Percentiles rank a stretch among this genome's conserved stretches.
Evolutionary conservation across 2,888 invertebrate species (phyloP).

Genomic region (Andrena camellia): DNA sequence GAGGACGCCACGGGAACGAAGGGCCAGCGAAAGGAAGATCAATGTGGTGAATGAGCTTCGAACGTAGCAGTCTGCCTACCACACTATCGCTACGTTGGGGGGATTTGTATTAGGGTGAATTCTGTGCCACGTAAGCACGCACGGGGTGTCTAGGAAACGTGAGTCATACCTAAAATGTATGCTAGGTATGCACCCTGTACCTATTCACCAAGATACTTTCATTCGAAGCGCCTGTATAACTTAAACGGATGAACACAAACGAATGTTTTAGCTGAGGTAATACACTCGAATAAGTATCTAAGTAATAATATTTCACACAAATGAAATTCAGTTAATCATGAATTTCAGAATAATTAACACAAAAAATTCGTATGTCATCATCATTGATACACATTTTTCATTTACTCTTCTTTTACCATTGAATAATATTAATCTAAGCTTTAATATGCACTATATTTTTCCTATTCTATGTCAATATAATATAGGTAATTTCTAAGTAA

Average conservation of each 20-base stretch:
- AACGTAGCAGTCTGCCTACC: slow-evolving; percentile 75
- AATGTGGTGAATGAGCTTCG: slow-evolving; percentile 81
- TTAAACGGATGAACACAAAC: background rate
- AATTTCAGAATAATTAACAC: no score
- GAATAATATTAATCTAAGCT: no score
- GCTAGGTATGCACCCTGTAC: slow-evolving; percentile 6
- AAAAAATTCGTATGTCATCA: no score
- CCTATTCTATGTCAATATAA: no score
- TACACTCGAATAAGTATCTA: no score
- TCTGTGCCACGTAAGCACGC: slow-evolving; percentile 78
- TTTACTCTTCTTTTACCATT: no score
- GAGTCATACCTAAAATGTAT: slow-evolving; percentile 55
- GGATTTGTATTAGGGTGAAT: slow-evolving; percentile 77
- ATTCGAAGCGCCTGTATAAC: slow-evolving; percentile 37
- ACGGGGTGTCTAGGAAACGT: slow-evolving; percentile 65
- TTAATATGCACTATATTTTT: no score
- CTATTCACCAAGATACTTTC: slow-evolving; percentile 6
- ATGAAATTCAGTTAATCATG: no score
- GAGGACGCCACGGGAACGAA: slow-evolving; percentile 67
- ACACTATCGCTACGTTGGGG: slow-evolving; percentile 75
- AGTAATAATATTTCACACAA: no score
- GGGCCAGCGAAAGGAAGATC: slow-evolving; percentile 81
- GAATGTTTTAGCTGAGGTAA: background rate
- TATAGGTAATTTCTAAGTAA: no score
- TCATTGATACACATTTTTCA: no score